Percentiles rank a stretch among this genome's conserved stretches.
These are phyloP conservation scores for Hydraecia micacea DNA, from an alignment of 2,888 invertebrate species.

Conservation along the genomic window DNA sequence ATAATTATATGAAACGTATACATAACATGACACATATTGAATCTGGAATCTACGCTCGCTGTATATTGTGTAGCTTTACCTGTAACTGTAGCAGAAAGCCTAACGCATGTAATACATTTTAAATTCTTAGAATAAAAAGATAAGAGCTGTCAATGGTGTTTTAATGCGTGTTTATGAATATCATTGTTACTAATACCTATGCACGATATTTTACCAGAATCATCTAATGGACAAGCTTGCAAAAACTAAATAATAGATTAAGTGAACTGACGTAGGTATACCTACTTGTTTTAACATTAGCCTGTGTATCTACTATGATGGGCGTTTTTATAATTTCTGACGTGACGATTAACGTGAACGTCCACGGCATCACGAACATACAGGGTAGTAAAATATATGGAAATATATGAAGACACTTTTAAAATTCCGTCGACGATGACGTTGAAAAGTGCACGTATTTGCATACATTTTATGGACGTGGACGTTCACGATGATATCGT, in stretches of 20 bases:
- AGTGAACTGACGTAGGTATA: neutral
- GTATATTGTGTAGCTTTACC: neutral
- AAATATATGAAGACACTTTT: neutral
- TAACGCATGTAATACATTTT: neutral
- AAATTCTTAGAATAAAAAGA: neutral
- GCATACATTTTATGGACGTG: neutral
- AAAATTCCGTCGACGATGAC: neutral
- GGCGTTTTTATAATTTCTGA: neutral
- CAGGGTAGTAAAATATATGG: neutral
- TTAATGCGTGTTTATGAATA: conserved; percentile 8
- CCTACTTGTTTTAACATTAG: neutral
- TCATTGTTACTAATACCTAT: conserved; percentile 33
- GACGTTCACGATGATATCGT: neutral
- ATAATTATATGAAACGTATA: neutral
- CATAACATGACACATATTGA: neutral
- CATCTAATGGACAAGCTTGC: neutral
- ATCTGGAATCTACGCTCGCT: neutral
- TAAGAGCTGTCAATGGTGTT: neutral
- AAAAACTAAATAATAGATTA: conserved; percentile 4
- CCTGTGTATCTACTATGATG: neutral
- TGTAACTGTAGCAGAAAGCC: neutral
- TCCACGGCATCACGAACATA: too few species aligned
- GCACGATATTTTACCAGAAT: neutral
- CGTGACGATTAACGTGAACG: neutral
- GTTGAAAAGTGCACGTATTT: neutral